Conservation (phyloP, 1,140 invertebrate genomes). For the Drosophila ambigua region DNA sequence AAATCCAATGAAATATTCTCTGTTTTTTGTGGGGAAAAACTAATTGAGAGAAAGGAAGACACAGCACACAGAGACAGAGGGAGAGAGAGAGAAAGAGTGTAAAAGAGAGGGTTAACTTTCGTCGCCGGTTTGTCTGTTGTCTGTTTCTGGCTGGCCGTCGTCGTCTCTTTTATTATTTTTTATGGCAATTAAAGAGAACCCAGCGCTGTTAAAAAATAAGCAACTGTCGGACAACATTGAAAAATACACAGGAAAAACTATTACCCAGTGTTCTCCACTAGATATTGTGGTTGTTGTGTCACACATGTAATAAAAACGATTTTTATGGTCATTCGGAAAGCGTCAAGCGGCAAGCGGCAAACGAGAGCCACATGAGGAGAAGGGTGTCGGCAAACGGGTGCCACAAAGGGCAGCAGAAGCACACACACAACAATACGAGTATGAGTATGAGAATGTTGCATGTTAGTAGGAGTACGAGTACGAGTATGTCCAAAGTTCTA, state of each 20-base stretch:
- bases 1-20: constrained; percentile 41
- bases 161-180: constrained; percentile 26
- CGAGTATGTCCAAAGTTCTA: constrained; percentile 41
- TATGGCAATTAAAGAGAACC: constrained; percentile 69
- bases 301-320: constrained; percentile 69
- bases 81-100: not conserved
- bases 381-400: not conserved
- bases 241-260: constrained; percentile 32
- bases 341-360: constrained; percentile 63
- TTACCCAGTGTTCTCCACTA: constrained; percentile 45
- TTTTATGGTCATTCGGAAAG: constrained; percentile 73
- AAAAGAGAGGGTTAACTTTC: constrained; percentile 13
- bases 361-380: constrained; percentile 33
- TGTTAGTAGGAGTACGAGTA: not conserved
- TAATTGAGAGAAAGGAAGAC: constrained; percentile 42
- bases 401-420: constrained; percentile 1
- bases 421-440: not conserved
- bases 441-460: constrained; percentile 30
- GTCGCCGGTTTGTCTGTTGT: constrained; percentile 35
- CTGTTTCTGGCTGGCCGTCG: constrained; percentile 5
- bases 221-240: constrained; percentile 61
- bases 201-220: constrained; percentile 33
- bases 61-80: constrained; percentile 12
- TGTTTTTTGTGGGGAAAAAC: constrained; percentile 38
- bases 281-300: constrained; percentile 23